phyloP scores from a whole-genome alignment of 2,797 vertebrate species.

The Periparus ater region DNA sequence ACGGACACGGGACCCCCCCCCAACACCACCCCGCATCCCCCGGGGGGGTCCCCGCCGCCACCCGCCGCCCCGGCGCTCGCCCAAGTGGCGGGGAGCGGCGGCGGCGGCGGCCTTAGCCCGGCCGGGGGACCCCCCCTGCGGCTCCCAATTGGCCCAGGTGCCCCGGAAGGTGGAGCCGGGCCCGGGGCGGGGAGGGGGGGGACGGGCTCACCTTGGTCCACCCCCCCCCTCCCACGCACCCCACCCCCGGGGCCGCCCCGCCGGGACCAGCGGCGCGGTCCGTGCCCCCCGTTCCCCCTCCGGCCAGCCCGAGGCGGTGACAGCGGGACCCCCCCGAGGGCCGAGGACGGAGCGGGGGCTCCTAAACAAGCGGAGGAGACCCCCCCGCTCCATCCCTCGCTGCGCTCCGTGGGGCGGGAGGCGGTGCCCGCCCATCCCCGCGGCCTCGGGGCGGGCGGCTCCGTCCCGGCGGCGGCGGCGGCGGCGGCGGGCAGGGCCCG shows the following conservation, averaged over 20 bases:
- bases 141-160: conserved; percentile 38
- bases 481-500: neutral
- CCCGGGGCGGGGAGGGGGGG: neutral
- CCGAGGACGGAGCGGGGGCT: neutral
- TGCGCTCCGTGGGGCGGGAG: neutral
- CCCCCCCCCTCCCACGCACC: neutral
- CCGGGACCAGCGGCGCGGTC: neutral
- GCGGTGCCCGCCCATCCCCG: neutral
- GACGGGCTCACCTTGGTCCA: neutral
- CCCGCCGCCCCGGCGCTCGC: neutral
- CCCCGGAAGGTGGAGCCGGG: conserved; percentile 28
- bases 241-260: neutral
- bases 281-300: neutral
- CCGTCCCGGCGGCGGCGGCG: neutral
- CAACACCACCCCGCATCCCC: too few relatives aligned
- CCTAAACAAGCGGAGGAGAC: neutral
- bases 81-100: neutral
- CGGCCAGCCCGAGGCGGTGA: neutral
- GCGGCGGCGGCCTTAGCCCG: neutral
- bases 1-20: neutral
- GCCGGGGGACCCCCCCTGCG: conserved; percentile 20
- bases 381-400: neutral
- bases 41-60: neutral
- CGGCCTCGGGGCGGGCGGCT: neutral
- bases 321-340: neutral